Evolutionary conservation across 2,888 invertebrate genomes (phyloP).

Genomic region (Perizoma affinitatum): DNA sequence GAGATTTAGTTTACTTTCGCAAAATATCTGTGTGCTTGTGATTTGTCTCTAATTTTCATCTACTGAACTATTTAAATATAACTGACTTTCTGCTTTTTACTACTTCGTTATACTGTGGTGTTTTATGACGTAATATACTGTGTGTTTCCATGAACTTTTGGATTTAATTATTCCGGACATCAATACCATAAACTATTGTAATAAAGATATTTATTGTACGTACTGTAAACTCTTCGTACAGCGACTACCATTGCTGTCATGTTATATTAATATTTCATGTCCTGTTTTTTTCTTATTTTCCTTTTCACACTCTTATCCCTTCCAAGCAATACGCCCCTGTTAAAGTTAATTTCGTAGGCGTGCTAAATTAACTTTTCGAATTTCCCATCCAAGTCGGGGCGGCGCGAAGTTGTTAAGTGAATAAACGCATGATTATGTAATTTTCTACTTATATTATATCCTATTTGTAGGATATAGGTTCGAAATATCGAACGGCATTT

Average conservation of each 20-base stretch:
- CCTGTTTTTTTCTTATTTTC: background rate
- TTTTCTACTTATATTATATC: conserved; percentile 28
- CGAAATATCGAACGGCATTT: conserved; percentile 18
- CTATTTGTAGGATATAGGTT: no score
- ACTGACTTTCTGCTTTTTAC: no score
- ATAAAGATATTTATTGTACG: no score
- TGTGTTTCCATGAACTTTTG: no score
- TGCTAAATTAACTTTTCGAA: conserved; percentile 41
- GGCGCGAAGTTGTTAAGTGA: conserved; percentile 34
- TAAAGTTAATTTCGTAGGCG: conserved; percentile 36
- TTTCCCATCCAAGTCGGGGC: conserved; percentile 24
- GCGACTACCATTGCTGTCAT: background rate
- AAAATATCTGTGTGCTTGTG: no score
- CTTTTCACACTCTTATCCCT: conserved; percentile 1
- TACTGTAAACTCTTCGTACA: background rate
- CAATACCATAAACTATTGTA: no score
- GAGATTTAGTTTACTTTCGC: no score
- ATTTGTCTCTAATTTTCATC: no score
- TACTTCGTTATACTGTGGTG: no score
- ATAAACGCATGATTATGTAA: conserved; percentile 40
- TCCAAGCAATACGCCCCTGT: conserved; percentile 21
- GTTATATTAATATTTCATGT: background rate
- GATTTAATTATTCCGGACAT: no score
- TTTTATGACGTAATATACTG: no score
- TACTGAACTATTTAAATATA: no score